Evolutionary conservation across 2,888 invertebrate genomes (phyloP), one percentile per base, ranked within the genome.

Genomic region (Eupithecia centaureata): DNA sequence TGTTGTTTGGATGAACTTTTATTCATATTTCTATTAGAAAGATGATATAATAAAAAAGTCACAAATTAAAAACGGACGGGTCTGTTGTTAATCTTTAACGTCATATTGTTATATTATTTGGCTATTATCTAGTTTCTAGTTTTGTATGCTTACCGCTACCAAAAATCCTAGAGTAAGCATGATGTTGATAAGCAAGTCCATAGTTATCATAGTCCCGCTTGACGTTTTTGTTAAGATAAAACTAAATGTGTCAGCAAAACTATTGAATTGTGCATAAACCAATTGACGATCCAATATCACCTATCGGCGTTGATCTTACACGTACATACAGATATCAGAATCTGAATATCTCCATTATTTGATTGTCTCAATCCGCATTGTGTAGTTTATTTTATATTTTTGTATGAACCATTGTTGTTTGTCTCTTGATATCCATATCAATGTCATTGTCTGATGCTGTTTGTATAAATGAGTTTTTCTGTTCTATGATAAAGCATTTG

Each of bases 321-420:
- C 7, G 10, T 33, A 47, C 56, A 32, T 18, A n/a, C 56, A n/a
- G 47, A n/a, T 56, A 52, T 52, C 13, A 27, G 54, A 27, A 54
- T 28, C 54, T 52, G 52, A 52, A 56, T 12, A 28, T 56, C 28
- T 27, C 28, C 28, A 28, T 56, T 56, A 56, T 56, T 56, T 56
- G 28, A 56, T 30, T 56, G 54, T 56, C 30, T 56, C 28, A 56
- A 18, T 57, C 32, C 18, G 57, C 32, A 57, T 57, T 57, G 56
- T 56, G 56, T 56, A 27, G 52, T 27, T 27, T 52, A 52, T 52
- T 27, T 52, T 27, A 28, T 54, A 56, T 22, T 30, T 57, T 57
- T 32, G 57, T 32, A 57, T 57, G 18, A n/a, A 22, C 57, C 58
- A 62, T 62, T 69, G 56, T 62, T 38, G 15, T 61, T 58, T 61